Conservation (phyloP, 2,113 vertebrate species). For the Lota lota region DNA sequence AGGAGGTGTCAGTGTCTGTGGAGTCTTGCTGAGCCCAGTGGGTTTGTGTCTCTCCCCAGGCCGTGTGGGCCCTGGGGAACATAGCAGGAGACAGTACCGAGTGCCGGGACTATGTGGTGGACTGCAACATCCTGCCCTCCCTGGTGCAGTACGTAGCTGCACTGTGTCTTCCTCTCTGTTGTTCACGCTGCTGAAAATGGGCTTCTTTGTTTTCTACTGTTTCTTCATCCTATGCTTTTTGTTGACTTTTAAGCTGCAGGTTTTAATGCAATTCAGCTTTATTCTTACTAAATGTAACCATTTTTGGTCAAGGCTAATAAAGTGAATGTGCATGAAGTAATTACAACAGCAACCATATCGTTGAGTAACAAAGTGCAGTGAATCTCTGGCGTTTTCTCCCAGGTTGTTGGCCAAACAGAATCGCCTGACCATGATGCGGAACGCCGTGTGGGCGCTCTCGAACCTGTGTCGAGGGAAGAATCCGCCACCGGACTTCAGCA, state of each 20-base stretch:
- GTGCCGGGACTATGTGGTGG: slow-evolving; percentile 96
- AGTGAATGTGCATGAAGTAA: too few relatives aligned
- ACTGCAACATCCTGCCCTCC: slow-evolving; percentile 95
- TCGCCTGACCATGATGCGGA: slow-evolving; percentile 95
- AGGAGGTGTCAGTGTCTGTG: too few relatives aligned
- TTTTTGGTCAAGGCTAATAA: too few relatives aligned
- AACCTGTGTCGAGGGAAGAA: slow-evolving; percentile 98
- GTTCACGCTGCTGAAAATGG: too few relatives aligned
- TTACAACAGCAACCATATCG: too few relatives aligned
- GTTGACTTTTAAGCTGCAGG: too few relatives aligned
- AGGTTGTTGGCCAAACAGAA: slow-evolving; percentile 97
- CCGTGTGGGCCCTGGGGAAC: slow-evolving; percentile 97
- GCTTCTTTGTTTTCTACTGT: neutral
- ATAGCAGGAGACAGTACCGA: slow-evolving; percentile 98
- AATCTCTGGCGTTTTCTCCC: slow-evolving; percentile 10
- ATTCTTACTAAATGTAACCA: too few relatives aligned
- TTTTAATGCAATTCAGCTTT: too few relatives aligned
- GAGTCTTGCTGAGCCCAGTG: too few relatives aligned
- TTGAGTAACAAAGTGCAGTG: too few relatives aligned
- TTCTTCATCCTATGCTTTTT: neutral
- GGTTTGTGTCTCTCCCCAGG: slow-evolving; percentile 67
- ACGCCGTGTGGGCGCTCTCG: slow-evolving; percentile 96
- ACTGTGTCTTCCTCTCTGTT: neutral
- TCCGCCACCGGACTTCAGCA: slow-evolving; percentile 94
- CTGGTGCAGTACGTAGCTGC: slow-evolving; percentile 88